phyloP scores from a whole-genome alignment of 35 echinoderm and acorn worm species.

The Heliocidaris tuberculata region DNA sequence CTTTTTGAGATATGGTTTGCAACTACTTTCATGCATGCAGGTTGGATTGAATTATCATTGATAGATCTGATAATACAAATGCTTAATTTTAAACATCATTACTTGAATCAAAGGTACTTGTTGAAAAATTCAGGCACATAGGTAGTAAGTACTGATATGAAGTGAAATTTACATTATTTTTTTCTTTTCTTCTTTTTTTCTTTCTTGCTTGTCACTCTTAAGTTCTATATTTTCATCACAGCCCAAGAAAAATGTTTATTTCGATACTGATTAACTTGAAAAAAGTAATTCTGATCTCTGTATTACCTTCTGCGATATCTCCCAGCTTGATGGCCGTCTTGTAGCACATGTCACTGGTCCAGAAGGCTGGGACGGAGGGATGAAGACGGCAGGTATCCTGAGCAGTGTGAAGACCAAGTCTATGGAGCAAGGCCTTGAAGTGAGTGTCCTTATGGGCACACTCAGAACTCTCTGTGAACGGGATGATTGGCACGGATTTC shows the following conservation, averaged over 20 bases:
- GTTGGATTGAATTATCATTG: too few species aligned
- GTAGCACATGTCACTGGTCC: constrained; percentile 88
- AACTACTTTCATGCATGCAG: background rate
- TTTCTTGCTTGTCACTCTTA: too few species aligned
- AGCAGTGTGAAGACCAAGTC: constrained; percentile 62
- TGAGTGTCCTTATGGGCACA: background rate
- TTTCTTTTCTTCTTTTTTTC: too few species aligned
- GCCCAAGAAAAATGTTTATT: too few species aligned
- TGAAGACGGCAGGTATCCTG: constrained; percentile 61
- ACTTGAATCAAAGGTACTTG: too few species aligned
- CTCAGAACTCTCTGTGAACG: constrained; percentile 61
- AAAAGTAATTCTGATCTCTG: background rate
- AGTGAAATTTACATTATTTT: too few species aligned
- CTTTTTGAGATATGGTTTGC: background rate
- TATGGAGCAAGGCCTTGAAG: constrained; percentile 55
- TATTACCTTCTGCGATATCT: constrained; percentile 44
- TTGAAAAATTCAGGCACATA: too few species aligned
- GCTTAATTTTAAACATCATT: too few species aligned
- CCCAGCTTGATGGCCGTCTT: constrained; percentile 65
- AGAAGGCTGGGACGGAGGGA: constrained; percentile 70
- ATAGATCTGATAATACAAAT: too few species aligned
- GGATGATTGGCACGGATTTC: constrained; percentile 83
- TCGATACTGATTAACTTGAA: too few species aligned
- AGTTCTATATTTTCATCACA: too few species aligned
- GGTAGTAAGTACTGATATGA: too few species aligned